Evolutionary conservation across 1,140 invertebrate genomes (phyloP).

Genomic region (Atopsyche davidsoni): DNA sequence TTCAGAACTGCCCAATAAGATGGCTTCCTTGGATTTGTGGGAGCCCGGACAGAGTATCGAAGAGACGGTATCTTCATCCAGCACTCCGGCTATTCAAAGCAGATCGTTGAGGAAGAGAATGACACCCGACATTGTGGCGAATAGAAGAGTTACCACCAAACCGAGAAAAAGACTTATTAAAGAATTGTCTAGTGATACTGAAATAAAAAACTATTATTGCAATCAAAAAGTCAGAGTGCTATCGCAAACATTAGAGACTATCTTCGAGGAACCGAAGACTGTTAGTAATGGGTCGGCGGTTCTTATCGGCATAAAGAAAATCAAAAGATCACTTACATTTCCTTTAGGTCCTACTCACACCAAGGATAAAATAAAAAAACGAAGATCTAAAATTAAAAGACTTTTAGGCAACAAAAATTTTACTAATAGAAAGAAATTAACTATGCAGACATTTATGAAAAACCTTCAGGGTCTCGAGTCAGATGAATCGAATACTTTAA

Average conservation of each 20-base stretch:
- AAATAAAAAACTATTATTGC: slow-evolving; percentile 23
- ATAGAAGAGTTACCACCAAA: slow-evolving; percentile 28
- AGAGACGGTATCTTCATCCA: neutral
- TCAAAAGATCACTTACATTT: slow-evolving; percentile 26
- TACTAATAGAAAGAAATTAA: slow-evolving; percentile 26
- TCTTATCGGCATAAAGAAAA: slow-evolving; percentile 23
- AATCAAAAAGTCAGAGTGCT: slow-evolving; percentile 23
- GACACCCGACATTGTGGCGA: slow-evolving; percentile 8
- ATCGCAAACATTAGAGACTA: slow-evolving; percentile 27
- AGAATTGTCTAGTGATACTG: slow-evolving; percentile 13
- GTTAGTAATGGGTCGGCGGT: slow-evolving; percentile 17
- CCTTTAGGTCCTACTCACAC: slow-evolving; percentile 13
- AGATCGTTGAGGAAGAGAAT: slow-evolving; percentile 14
- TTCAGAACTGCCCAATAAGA: slow-evolving; percentile 23
- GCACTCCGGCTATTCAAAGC: neutral
- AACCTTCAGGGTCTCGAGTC: slow-evolving; percentile 22
- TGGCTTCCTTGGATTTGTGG: slow-evolving; percentile 27
- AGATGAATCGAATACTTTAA: slow-evolving; percentile 11
- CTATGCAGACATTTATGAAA: slow-evolving; percentile 27
- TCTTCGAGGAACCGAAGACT: slow-evolving; percentile 27
- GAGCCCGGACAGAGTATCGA: slow-evolving; percentile 10
- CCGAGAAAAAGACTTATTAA: slow-evolving; percentile 18
- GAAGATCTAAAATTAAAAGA: slow-evolving; percentile 29
- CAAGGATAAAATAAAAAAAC: slow-evolving; percentile 29
- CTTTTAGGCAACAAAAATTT: slow-evolving; percentile 27